These are phyloP conservation scores for Epinephelus lanceolatus DNA, from an alignment of 2,113 vertebrate genomes.

Conservation along the genomic window DNA sequence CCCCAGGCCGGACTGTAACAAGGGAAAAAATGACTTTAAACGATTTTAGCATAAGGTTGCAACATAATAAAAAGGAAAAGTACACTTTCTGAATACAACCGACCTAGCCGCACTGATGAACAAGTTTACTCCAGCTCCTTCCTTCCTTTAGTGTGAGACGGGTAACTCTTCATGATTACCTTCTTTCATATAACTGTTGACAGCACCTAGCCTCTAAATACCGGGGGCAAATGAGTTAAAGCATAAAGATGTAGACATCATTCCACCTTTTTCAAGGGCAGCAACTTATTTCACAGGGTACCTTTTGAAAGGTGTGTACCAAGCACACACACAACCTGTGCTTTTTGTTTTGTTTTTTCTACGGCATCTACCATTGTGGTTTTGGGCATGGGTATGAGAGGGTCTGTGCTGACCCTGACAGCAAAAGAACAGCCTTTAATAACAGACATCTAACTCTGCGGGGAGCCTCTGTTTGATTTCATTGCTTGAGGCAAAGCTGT, in stretches of 20 bases:
- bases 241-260: constrained; percentile 30
- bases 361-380: constrained; percentile 11
- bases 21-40: no score
- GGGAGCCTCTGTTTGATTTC: constrained; percentile 78
- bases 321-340: constrained; percentile 11
- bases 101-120: not conserved
- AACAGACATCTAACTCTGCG: constrained; percentile 75
- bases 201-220: not conserved
- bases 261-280: constrained; percentile 52
- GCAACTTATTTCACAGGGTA: constrained; percentile 32
- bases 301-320: constrained; percentile 23
- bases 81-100: no score
- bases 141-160: not conserved
- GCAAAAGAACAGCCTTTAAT: constrained; percentile 80
- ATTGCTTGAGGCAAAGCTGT: constrained; percentile 77
- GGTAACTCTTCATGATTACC: not conserved
- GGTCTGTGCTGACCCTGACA: constrained; percentile 75
- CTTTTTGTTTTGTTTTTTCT: constrained; percentile 9
- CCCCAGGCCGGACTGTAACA: no score
- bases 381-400: constrained; percentile 55
- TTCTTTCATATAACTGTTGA: constrained; percentile 9
- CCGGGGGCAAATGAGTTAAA: not conserved
- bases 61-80: no score
- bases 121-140: not conserved
- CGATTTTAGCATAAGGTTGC: no score